Conservation (phyloP, 1,140 invertebrate genomes). For the Antheraea mylitta region DNA sequence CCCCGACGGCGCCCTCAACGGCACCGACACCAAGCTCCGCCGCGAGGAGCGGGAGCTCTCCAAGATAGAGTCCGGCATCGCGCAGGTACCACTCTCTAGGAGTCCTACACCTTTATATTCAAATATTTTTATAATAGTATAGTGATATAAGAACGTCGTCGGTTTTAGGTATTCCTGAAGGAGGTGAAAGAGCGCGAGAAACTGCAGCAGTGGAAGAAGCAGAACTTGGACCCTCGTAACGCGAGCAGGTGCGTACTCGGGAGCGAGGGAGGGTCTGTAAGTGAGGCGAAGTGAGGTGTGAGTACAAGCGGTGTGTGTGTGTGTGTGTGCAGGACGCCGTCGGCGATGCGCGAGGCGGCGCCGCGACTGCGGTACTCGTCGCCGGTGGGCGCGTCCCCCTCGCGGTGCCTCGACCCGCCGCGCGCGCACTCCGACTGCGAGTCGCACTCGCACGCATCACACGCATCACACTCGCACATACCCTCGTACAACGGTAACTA, state of each 20-base stretch:
- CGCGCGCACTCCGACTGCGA: constrained; percentile 86
- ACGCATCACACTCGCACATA: constrained; percentile 70
- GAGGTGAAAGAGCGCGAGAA: constrained; percentile 97
- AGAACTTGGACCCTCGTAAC: constrained; percentile 97
- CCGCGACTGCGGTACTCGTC: no score
- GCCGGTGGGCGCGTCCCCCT: no score
- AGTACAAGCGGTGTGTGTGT: no score
- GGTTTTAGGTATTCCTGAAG: constrained; percentile 89
- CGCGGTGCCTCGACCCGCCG: constrained; percentile 93
- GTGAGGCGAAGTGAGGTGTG: no score
- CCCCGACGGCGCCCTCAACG: no score
- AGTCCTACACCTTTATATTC: background rate
- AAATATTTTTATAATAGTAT: no score
- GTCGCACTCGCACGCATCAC: constrained; percentile 79
- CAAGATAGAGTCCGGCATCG: constrained; percentile 96
- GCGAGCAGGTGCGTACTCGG: constrained; percentile 84
- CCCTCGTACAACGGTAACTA: constrained; percentile 96
- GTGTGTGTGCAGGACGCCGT: constrained; percentile 92
- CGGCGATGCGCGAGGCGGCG: constrained; percentile 93
- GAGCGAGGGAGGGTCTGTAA: no score
- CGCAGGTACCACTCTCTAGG: constrained; percentile 81
- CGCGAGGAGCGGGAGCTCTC: constrained; percentile 92
- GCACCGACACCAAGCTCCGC: constrained; percentile 82
- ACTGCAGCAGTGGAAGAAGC: constrained; percentile 91
- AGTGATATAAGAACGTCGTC: background rate